Base-by-base conservation (phyloP, 2,113 vertebrate genomes). In the Spheniscus mendiculus region DNA sequence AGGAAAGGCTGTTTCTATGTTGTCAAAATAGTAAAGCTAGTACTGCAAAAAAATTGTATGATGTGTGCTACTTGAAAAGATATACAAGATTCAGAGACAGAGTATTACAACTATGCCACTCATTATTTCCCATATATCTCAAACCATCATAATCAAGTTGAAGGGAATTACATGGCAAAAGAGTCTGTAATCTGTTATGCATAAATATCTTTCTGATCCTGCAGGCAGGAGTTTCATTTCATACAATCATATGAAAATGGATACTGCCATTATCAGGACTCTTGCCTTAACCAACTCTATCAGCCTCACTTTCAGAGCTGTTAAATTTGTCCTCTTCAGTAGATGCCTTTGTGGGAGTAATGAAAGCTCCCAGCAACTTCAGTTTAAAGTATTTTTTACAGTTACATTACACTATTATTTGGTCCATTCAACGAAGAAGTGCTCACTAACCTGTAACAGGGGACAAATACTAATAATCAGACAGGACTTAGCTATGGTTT, bases 21-120 rank as follows among this genome's bases (percentile, higher is more conserved):
- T 84, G 73, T 82, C 40, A 88, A 91, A 87, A 90, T 12, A 96
- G 40, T 87, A 94, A 93, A 96, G 87, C 42, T 25, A 85, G 50
- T 61, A 87, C 53, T 69, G 72, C 65, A 92, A 72, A 80, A 79
- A 73, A 49, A 82, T 62, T 25, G 8, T 15, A 55, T 4, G 3
- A 42, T 11, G 4, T 21, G 18, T 73, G 87, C 61, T 94, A 83
- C 74, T 27, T 34, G 80, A 45, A 82, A 95, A 95, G 29, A 89
- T 23, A 78, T 3, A 59, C 19, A 81, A 58, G 73, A 40, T 29
- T 92, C 71, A 86, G 29, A 79, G 15, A 53, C 13, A 50, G 15
- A 55, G 25, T 26, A 69, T 85, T 77, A 79, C 29, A 81, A 16
- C 38, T 50, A 61, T 16, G 25, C 34, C 0, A 0, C 53, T 73